phyloP scores from a whole-genome alignment of 2,888 invertebrate species.

The Scaptomyza polygonia region DNA sequence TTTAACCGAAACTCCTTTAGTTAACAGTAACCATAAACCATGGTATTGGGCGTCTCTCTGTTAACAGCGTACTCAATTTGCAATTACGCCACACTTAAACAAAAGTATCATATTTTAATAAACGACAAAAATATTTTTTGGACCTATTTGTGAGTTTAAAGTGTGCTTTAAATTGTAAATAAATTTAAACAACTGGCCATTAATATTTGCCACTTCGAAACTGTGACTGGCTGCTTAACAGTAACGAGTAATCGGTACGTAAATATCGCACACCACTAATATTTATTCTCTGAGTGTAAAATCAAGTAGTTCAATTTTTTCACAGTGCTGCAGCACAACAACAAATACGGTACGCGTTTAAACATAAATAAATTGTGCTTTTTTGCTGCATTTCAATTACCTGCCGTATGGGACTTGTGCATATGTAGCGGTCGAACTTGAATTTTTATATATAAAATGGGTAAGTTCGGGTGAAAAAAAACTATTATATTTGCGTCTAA shows the following conservation, averaged over 20 bases:
- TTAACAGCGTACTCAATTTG: not conserved
- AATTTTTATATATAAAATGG: slow-evolving; percentile 31
- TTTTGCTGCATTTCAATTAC: slow-evolving; percentile 11
- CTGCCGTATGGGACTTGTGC: not conserved
- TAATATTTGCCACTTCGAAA: not conserved
- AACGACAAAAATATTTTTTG: not conserved
- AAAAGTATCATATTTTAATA: not conserved
- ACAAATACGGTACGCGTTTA: slow-evolving; percentile 57
- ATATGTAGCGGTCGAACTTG: slow-evolving; percentile 31
- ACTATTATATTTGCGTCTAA: slow-evolving; percentile 34
- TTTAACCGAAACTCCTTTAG: not conserved
- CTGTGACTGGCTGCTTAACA: slow-evolving; percentile 4
- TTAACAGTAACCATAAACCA: too few species aligned
- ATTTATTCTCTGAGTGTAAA: slow-evolving; percentile 64
- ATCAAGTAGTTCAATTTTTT: slow-evolving; percentile 69
- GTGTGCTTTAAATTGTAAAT: not conserved
- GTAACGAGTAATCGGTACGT: slow-evolving; percentile 29
- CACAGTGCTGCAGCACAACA: slow-evolving; percentile 73
- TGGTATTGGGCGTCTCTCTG: not conserved
- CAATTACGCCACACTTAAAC: not conserved
- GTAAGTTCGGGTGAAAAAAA: slow-evolving; percentile 34
- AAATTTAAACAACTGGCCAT: not conserved
- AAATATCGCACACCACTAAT: slow-evolving; percentile 40
- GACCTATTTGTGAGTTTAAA: not conserved
- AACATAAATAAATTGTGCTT: slow-evolving; percentile 1